Evolutionary conservation across 2,113 vertebrate species (phyloP).

Genomic region (Cryptotis parvus): DNA sequence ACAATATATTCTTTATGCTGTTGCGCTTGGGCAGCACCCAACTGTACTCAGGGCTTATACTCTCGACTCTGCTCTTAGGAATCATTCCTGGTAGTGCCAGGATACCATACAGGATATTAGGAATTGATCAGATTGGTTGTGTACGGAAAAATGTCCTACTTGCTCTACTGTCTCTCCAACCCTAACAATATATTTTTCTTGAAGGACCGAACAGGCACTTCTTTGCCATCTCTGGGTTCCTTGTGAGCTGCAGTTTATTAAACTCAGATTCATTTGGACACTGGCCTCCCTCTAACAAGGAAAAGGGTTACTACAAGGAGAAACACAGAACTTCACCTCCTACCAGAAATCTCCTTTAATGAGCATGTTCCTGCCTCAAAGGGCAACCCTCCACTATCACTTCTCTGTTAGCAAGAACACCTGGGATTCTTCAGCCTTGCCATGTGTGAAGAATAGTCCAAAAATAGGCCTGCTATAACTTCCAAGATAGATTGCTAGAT

Average conservation of each 20-base stretch:
- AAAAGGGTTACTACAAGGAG: slow-evolving; percentile 81
- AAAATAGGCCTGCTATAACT: slow-evolving; percentile 81
- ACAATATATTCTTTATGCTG: neutral
- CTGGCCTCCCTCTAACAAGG: slow-evolving; percentile 64
- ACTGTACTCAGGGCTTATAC: too few relatives aligned
- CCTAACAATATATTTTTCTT: neutral
- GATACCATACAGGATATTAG: too few relatives aligned
- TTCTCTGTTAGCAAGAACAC: slow-evolving; percentile 77
- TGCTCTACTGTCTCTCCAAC: too few relatives aligned
- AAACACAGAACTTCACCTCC: slow-evolving; percentile 45
- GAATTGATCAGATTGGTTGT: too few relatives aligned
- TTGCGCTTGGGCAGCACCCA: too few relatives aligned
- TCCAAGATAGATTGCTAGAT: slow-evolving; percentile 83
- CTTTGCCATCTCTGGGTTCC: slow-evolving; percentile 58
- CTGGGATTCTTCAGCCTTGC: slow-evolving; percentile 82
- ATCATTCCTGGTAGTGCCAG: too few relatives aligned
- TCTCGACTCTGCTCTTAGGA: too few relatives aligned
- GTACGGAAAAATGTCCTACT: too few relatives aligned
- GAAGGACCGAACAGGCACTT: slow-evolving; percentile 44
- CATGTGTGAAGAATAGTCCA: slow-evolving; percentile 64
- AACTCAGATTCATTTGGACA: slow-evolving; percentile 39
- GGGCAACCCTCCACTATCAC: slow-evolving; percentile 71
- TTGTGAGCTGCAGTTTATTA: slow-evolving; percentile 73
- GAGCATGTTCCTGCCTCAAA: slow-evolving; percentile 77
- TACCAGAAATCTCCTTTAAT: slow-evolving; percentile 86